Evolutionary conservation across 92 coral and sea anemone genomes (phyloP), one percentile per base, ranked within the genome.

Genomic region (Zoanthus solanderi): DNA sequence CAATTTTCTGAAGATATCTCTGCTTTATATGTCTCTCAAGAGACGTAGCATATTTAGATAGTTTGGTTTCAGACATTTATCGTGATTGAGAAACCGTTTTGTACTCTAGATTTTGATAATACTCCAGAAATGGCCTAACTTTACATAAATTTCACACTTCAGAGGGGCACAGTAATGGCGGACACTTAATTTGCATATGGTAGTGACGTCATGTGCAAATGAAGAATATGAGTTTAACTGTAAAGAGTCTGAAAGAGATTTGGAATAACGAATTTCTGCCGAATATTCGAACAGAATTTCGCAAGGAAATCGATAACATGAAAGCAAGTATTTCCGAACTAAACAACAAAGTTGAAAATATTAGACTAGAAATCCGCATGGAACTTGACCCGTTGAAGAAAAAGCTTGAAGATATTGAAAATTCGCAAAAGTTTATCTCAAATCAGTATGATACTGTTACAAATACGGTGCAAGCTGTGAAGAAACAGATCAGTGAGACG

Each of bases 1-100:
- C 78, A 5, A 87, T 77, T 52, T 87, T 78, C 34, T 78, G 85
- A 29, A 87, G 18, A 65, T 86, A 77, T 87, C 78, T 5, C 54
- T 9, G 68, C 58, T 87, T 87, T 31, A 78, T 52, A 53, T 77
- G 84, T 29, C 28, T 87, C 46, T 87, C 89, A 5, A 77, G 71
- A 47, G 67, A n/a, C 69, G 50, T 77, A 7, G 89, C 78, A 52
- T 77, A 87, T 30, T 87, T 78, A 76, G 78, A 77, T 3, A 87
- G 85, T 60, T 60, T 60, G 67, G 23, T 23, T 23, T 23, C 23
- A 23, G 23, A 23, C 23, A 23, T 23, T 23, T 23, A 23, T 23
- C 23, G 23, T 23, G 23, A 23, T 23, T 23, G 23, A 23, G 23
- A 23, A 23, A 23, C 23, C 23, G 23, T 23, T 23, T 23, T 23